Conservation (phyloP, 2,113 vertebrate species). For the Campylomormyrus numenius region DNA sequence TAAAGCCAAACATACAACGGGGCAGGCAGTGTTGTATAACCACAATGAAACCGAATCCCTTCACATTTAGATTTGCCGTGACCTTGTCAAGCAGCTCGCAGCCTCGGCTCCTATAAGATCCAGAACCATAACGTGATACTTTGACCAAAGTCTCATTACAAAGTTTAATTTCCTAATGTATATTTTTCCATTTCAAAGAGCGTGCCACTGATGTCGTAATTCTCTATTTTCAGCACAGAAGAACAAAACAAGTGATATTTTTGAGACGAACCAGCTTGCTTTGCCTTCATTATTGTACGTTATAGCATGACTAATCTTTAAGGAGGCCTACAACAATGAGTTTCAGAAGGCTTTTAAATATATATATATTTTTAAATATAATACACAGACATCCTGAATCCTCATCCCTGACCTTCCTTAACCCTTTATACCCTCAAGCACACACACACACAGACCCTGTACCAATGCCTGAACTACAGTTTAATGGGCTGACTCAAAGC, state of each 20-base stretch:
- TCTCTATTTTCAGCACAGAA: neutral
- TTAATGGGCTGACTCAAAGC: neutral
- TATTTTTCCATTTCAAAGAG: neutral
- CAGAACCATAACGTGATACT: neutral
- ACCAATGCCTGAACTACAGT: neutral
- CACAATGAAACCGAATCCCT: constrained; percentile 16
- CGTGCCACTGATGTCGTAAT: neutral
- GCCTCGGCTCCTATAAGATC: neutral
- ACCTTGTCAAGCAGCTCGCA: constrained; percentile 23
- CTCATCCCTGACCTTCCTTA: neutral
- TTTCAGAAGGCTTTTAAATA: neutral
- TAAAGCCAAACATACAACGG: constrained; percentile 25
- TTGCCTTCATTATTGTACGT: neutral
- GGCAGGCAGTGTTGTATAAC: constrained; percentile 14
- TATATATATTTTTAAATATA: too few relatives aligned
- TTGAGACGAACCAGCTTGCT: neutral
- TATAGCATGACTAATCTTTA: neutral
- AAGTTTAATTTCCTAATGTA: neutral
- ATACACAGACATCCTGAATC: neutral
- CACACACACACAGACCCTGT: neutral
- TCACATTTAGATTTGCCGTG: constrained; percentile 14
- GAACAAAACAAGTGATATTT: constrained; percentile 2
- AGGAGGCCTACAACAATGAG: neutral
- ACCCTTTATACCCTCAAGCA: neutral
- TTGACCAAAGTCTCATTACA: neutral